phyloP scores from a whole-genome alignment of 2,113 vertebrate species.

The Cathartes aura region DNA sequence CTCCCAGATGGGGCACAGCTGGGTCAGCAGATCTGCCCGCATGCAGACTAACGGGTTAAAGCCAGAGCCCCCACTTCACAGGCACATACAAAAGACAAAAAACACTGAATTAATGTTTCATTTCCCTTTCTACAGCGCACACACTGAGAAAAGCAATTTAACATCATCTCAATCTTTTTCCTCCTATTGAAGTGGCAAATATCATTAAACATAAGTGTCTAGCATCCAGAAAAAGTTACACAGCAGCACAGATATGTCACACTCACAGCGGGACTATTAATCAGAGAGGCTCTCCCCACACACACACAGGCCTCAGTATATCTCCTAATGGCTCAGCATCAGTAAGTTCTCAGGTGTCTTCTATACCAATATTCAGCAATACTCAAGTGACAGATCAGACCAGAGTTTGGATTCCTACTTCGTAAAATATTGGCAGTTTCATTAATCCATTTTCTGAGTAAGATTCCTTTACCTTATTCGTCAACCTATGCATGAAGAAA shows the following conservation, averaged over 20 bases:
- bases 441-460: background rate
- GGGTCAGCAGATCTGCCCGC: background rate
- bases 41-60: background rate
- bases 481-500: background rate
- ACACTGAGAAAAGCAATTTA: background rate
- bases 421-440: background rate
- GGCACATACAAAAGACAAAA: background rate
- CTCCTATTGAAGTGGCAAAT: background rate
- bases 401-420: background rate
- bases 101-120: background rate
- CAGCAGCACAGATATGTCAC: constrained; percentile 28
- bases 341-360: background rate
- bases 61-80: background rate
- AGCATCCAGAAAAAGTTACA: background rate
- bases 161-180: background rate
- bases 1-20: background rate
- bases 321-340: background rate
- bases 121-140: background rate
- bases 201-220: background rate
- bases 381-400: background rate
- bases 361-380: background rate
- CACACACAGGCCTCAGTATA: background rate
- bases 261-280: background rate
- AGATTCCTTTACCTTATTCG: background rate
- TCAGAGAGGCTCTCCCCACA: background rate